A percentile compares a stretch with the other conserved stretches of the same genome.
These are phyloP conservation scores for Karalla daura DNA, from an alignment of 2,797 vertebrate species.

Conservation along the genomic window DNA sequence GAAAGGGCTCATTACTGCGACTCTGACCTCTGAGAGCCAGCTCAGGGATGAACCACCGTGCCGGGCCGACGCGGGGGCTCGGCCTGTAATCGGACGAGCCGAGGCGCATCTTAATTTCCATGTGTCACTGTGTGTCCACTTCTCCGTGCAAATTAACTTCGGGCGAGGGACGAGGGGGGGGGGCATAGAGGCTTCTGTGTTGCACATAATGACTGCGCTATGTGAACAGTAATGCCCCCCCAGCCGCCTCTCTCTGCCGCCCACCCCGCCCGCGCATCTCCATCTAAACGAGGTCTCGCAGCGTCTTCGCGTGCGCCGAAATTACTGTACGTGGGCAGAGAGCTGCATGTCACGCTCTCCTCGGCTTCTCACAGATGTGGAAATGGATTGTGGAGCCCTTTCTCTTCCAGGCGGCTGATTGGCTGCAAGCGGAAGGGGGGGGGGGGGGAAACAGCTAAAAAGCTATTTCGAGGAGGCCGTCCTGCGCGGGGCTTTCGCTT, in stretches of 20 bases:
- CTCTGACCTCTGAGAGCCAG: slow-evolving; percentile 61
- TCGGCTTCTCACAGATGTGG: slow-evolving; percentile 12
- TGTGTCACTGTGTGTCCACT: slow-evolving; percentile 23
- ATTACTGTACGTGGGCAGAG: background rate
- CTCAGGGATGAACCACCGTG: slow-evolving; percentile 46
- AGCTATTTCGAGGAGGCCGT: slow-evolving; percentile 9
- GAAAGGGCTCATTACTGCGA: slow-evolving; percentile 70
- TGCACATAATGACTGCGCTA: background rate
- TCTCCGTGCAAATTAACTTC: slow-evolving; percentile 34
- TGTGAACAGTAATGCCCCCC: slow-evolving; percentile 4
- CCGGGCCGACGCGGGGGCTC: slow-evolving; percentile 34
- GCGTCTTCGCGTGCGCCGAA: slow-evolving; percentile 8
- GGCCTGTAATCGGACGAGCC: slow-evolving; percentile 37
- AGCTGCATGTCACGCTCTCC: slow-evolving; percentile 14
- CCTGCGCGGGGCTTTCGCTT: background rate
- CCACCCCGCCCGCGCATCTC: too few species aligned
- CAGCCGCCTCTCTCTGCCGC: too few species aligned
- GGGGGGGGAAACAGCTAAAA: too few species aligned
- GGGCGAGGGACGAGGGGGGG: too few species aligned
- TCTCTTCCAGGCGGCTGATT: background rate
- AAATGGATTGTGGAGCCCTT: slow-evolving; percentile 13
- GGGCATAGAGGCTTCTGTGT: slow-evolving; percentile 22
- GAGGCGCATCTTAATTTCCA: slow-evolving; percentile 44
- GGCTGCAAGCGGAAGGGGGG: background rate
- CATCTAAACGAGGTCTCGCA: slow-evolving; percentile 21